These are phyloP conservation scores for Cirrhinus molitorella DNA, from an alignment of 2,797 vertebrate species.

Conservation along the genomic window DNA sequence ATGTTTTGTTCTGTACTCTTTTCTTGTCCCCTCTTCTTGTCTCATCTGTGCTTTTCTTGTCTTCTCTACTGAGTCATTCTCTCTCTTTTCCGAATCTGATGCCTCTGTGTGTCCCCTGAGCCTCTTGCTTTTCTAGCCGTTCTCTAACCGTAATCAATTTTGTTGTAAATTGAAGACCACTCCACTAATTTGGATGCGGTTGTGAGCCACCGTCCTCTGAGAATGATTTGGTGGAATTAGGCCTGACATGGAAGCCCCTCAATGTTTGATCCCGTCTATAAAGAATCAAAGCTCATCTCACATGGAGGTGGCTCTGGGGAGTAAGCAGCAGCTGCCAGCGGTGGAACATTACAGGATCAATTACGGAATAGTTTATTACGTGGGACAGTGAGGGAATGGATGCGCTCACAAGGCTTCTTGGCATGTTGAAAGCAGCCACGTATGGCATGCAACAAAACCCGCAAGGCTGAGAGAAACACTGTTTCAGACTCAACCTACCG, in stretches of 20 bases:
- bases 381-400: slow-evolving; percentile 59
- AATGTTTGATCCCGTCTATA: slow-evolving; percentile 39
- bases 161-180: slow-evolving; percentile 57
- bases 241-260: slow-evolving; percentile 36
- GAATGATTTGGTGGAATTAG: slow-evolving; percentile 55
- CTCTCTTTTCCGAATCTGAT: slow-evolving; percentile 31
- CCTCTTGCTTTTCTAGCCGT: slow-evolving; percentile 35
- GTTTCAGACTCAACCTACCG: slow-evolving; percentile 63
- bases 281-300: slow-evolving; percentile 55
- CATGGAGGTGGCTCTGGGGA: slow-evolving; percentile 46
- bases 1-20: not conserved
- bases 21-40: not conserved
- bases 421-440: slow-evolving; percentile 59
- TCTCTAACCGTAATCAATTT: slow-evolving; percentile 52
- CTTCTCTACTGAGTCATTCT: not conserved
- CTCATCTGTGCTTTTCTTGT: not conserved
- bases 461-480: slow-evolving; percentile 52
- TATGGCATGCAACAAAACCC: slow-evolving; percentile 44
- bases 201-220: slow-evolving; percentile 37
- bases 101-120: not conserved
- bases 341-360: slow-evolving; percentile 48
- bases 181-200: slow-evolving; percentile 50
- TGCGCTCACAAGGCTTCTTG: slow-evolving; percentile 43
- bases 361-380: slow-evolving; percentile 55
- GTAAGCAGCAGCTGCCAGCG: slow-evolving; percentile 33